Conservation (phyloP, 2,113 vertebrate species). For the Columba janthina region DNA sequence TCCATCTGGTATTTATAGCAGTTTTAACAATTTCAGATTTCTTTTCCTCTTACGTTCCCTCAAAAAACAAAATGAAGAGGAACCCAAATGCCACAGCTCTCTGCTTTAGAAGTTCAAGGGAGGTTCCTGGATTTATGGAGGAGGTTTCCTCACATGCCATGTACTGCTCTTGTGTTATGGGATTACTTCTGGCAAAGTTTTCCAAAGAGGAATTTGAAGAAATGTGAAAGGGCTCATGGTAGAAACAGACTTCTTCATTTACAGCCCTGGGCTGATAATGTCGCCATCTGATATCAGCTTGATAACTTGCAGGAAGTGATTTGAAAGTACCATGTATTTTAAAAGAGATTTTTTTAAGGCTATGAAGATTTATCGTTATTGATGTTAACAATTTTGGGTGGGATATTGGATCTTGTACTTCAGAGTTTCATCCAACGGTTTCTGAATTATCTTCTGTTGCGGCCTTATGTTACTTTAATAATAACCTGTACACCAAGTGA, state of each 20-base stretch:
- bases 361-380: background rate
- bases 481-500: background rate
- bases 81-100: background rate
- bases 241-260: background rate
- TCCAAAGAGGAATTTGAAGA: background rate
- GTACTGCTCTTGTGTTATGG: background rate
- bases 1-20: slow-evolving; percentile 26
- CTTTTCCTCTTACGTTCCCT: background rate
- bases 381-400: slow-evolving; percentile 6
- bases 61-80: slow-evolving; percentile 3
- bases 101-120: background rate
- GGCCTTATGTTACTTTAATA: slow-evolving; percentile 1
- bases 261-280: background rate
- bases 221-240: background rate
- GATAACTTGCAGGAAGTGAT: slow-evolving; percentile 2
- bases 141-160: fast-evolving
- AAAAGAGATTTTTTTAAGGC: background rate
- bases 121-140: background rate
- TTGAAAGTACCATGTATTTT: background rate
- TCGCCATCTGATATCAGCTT: background rate
- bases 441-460: background rate
- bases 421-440: background rate
- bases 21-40: background rate
- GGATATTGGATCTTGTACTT: background rate
- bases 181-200: background rate